Base-by-base conservation (phyloP, 2,888 invertebrate genomes). In the Synergus itoensis region DNA sequence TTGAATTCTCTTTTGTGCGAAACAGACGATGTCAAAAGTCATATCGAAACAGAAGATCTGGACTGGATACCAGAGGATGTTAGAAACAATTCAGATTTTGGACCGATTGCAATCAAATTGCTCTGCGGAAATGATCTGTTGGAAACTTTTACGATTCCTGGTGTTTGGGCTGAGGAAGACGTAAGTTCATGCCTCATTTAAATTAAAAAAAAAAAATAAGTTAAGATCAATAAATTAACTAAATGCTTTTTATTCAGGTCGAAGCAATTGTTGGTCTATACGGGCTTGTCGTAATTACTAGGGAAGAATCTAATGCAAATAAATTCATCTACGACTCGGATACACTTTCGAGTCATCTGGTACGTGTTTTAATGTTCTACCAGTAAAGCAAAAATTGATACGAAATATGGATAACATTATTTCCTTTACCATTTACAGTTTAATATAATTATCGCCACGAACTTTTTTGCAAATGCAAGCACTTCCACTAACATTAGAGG, bases 381-480 rank as follows among this genome's bases (percentile, higher is more conserved):
- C 18, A 43, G 77, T 45, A n/a, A 48, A 67, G 43, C 45, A 48
- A 65, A 82, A 77, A 62, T 80, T 41, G 53, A 77, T 65, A 73
- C 41, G 76, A 67, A 60, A 65, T 41, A 77, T 67, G 57, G 67
- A 57, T 73, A 62, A 79, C 16, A 40, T 45, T 48, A 57, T 69
- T 40, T 64, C 57, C 60, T 63, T 79, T 73, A 57, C 73, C 78
- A 82, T 77, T 86, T 93, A 91, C 79, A 98, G 98, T 94, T 95
- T 86, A 98, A 98, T 91, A 97, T 99, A 78, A 94, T 94, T 57
- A 94, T 99, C 79, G 96, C 99, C 8, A 97, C 97, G 0, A 99
- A 99, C 93, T 98, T 98, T 96, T 97, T 99, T 83, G 94, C 95
- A 28, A 99, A 99, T 93, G 98, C 98, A 90, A 96, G 99, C 7